Conservation (phyloP, 2,797 vertebrate genomes). For the Numenius phaeopus region DNA sequence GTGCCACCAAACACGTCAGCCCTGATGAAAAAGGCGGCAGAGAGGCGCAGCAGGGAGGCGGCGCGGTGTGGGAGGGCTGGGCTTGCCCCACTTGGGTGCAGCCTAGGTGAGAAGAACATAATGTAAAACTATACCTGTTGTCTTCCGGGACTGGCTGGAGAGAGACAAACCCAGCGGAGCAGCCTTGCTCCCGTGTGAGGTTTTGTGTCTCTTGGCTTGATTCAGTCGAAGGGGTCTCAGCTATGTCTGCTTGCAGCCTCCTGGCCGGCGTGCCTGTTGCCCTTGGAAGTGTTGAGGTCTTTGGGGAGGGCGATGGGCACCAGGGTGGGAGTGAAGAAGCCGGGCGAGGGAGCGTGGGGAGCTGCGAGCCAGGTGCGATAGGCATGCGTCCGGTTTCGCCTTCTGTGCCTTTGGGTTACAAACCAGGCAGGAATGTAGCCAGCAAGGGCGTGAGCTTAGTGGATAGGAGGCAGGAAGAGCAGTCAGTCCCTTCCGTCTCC, state of each 20-base stretch:
- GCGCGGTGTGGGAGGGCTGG: not conserved
- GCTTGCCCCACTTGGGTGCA: not conserved
- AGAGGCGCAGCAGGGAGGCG: not conserved
- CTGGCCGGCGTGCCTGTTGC: not conserved
- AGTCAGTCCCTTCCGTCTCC: constrained; percentile 5
- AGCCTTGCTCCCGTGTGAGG: fast-evolving
- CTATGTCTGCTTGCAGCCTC: fast-evolving
- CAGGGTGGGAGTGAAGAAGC: not conserved
- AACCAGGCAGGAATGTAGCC: constrained; percentile 8
- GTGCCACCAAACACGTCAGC: too few species aligned
- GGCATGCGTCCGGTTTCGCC: not conserved
- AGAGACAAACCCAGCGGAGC: not conserved
- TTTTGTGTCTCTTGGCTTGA: not conserved
- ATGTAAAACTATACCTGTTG: fast-evolving
- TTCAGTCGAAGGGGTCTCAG: not conserved
- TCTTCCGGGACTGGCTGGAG: not conserved
- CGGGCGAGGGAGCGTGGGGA: not conserved
- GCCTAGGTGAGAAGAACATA: not conserved
- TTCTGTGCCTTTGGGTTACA: not conserved
- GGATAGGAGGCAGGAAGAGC: constrained; percentile 39
- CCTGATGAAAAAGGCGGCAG: not conserved
- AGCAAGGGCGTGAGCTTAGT: constrained; percentile 30
- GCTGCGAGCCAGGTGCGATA: not conserved
- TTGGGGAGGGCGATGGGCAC: not conserved
- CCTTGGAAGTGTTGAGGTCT: not conserved